These are phyloP conservation scores for Berghia stephanieae DNA, from an alignment of 1,140 invertebrate species.

Conservation along the genomic window DNA sequence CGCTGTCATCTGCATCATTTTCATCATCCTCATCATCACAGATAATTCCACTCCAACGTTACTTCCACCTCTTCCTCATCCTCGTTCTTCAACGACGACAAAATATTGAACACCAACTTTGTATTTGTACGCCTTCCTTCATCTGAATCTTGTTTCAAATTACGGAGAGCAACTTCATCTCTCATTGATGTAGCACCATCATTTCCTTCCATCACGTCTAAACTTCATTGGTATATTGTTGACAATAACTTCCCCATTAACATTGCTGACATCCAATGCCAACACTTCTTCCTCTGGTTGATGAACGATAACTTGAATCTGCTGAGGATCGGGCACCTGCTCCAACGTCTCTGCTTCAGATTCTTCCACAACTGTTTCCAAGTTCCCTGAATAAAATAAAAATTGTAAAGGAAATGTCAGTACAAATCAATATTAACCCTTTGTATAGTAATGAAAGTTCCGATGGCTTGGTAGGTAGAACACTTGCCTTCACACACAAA, in stretches of 20 bases:
- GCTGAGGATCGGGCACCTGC: too few species aligned
- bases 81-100: neutral
- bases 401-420: too few species aligned
- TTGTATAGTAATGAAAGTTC: too few species aligned
- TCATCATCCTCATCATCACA: too few species aligned
- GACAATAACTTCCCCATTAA: neutral
- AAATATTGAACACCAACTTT: neutral
- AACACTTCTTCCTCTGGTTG: conserved; percentile 12
- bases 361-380: too few species aligned
- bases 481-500: neutral
- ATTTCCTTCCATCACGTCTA: neutral
- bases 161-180: neutral
- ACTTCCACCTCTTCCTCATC: too few species aligned
- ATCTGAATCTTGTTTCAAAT: neutral
- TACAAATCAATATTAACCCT: too few species aligned
- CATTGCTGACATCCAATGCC: neutral
- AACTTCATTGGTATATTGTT: conserved; percentile 16
- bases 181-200: neutral
- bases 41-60: too few species aligned
- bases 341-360: neutral
- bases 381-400: too few species aligned
- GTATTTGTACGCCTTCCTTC: neutral
- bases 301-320: conserved; percentile 23
- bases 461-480: neutral
- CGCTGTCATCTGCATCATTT: too few species aligned